Base-by-base conservation (phyloP, 2,113 vertebrate species). In the Echinops telfairi region DNA sequence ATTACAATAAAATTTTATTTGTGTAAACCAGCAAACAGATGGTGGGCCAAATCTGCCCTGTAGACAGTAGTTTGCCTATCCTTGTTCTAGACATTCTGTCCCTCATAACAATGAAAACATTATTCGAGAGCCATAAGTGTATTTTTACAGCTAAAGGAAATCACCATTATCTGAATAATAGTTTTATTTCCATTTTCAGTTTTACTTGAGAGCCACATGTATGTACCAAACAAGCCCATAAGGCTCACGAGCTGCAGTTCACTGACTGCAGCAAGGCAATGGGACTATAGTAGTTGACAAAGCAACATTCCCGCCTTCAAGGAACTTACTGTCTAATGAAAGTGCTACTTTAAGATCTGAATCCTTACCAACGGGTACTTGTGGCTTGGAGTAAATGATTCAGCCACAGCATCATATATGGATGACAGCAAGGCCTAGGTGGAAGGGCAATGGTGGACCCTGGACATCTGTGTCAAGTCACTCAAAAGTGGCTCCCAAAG, bases 361-460 rank as follows among this genome's bases (percentile, higher is more conserved):
- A 82, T 66, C 38, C 60, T 85, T 79, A 38, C n/a, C 58, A 36
- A 8, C 15, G 20, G 16, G 15, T 58, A 38, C 31, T n/a, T 83
- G 80, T 77, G 64, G 17, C 77, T 83, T 90, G 33, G 47, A n/a
- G 60, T 88, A 88, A 58, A 79, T 53, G 64, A 83, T 79, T 88
- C 38, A 75, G 43, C 33, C 20, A 47, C 36, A 94, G 82, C 40
- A 11, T 87, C 73, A 4, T 38, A 47, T 6, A 17, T 33, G 38
- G 53, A 47, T 71, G 90, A 20, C 29, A 79, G 64, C 38, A 20
- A 87, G 83, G 43, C n/a, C 23, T 84, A 22, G 43, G 40, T 83
- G 36, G n/a, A 60, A 53, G 33, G 66, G 33, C 68, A 91, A 12
- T 60, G 14, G 43, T 57, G 11, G 73, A 22, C 33, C 6, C 12